phyloP scores from a whole-genome alignment of 2,888 invertebrate species.

The Mellilla xanthometata region DNA sequence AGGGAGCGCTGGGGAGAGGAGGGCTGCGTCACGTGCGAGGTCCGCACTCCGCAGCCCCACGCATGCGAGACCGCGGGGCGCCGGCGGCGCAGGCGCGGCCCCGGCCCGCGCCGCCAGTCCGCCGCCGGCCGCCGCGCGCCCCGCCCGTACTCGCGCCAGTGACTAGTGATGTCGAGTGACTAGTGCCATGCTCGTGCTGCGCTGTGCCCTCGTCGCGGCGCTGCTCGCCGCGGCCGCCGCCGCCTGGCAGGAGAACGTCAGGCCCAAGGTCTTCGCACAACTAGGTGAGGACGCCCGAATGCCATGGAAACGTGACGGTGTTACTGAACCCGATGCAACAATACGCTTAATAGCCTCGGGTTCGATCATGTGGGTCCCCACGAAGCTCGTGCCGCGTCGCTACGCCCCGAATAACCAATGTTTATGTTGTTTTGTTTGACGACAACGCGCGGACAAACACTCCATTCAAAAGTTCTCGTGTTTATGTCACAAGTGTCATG shows the following conservation, averaged over 20 bases:
- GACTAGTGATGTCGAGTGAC: constrained; percentile 80
- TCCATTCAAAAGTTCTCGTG: constrained; percentile 62
- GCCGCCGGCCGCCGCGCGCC: constrained; percentile 80
- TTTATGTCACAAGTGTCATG: constrained; percentile 57
- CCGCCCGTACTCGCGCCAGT: constrained; percentile 51
- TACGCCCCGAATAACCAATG: constrained; percentile 48
- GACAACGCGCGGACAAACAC: constrained; percentile 68
- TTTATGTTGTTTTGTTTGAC: constrained; percentile 74
- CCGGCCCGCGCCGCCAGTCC: constrained; percentile 77
- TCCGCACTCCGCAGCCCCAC: constrained; percentile 81
- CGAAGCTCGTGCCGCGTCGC: constrained; percentile 42
- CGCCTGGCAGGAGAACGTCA: constrained; percentile 95
- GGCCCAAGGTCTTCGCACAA: constrained; percentile 96
- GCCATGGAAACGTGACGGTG: constrained; percentile 53
- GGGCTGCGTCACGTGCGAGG: constrained; percentile 82
- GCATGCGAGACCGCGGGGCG: constrained; percentile 81
- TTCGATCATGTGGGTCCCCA: constrained; percentile 47
- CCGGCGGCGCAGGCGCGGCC: constrained; percentile 71
- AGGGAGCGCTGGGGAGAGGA: constrained; percentile 75
- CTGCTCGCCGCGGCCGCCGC: constrained; percentile 81
- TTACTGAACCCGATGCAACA: constrained; percentile 61
- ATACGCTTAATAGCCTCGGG: constrained; percentile 56
- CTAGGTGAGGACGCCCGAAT: constrained; percentile 89
- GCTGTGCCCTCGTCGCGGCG: constrained; percentile 77
- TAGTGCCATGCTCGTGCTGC: constrained; percentile 80